phyloP scores from a whole-genome alignment of 1,140 invertebrate genomes.

The Scaptomyza pallida region DNA sequence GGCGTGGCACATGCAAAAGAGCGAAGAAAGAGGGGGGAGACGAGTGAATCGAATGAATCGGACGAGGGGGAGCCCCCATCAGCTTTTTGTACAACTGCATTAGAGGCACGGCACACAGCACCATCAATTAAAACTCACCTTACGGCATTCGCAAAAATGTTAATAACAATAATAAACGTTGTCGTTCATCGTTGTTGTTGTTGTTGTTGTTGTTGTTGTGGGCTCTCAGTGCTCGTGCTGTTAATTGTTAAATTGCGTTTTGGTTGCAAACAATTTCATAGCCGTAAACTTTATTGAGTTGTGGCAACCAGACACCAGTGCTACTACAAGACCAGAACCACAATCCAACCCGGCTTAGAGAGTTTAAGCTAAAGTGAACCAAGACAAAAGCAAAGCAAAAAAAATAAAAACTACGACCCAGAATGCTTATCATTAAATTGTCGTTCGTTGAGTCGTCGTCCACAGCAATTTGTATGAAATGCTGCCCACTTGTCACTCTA shows the following conservation, averaged over 20 bases:
- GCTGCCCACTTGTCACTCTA: constrained; percentile 79
- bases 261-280: constrained; percentile 75
- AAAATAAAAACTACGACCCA: constrained; percentile 16
- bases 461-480: constrained; percentile 78
- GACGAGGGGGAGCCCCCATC: constrained; percentile 19
- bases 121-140: constrained; percentile 76
- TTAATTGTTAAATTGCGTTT: constrained; percentile 83
- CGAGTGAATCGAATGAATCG: not conserved
- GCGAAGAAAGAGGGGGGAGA: constrained; percentile 43
- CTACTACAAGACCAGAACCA: not conserved
- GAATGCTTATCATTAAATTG: constrained; percentile 78
- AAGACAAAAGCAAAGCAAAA: not conserved
- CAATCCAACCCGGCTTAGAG: constrained; percentile 5
- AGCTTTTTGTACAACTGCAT: constrained; percentile 54
- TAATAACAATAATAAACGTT: constrained; percentile 81
- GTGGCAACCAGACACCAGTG: constrained; percentile 44
- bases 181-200: constrained; percentile 25
- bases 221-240: constrained; percentile 63
- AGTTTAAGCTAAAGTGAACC: not conserved
- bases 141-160: constrained; percentile 76
- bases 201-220: constrained; percentile 17
- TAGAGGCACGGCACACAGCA: constrained; percentile 45
- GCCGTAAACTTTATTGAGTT: constrained; percentile 78
- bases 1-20: constrained; percentile 79
- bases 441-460: constrained; percentile 53